These are phyloP conservation scores for Diadophis punctatus DNA, from an alignment of 2,113 vertebrate species.

Conservation along the genomic window DNA sequence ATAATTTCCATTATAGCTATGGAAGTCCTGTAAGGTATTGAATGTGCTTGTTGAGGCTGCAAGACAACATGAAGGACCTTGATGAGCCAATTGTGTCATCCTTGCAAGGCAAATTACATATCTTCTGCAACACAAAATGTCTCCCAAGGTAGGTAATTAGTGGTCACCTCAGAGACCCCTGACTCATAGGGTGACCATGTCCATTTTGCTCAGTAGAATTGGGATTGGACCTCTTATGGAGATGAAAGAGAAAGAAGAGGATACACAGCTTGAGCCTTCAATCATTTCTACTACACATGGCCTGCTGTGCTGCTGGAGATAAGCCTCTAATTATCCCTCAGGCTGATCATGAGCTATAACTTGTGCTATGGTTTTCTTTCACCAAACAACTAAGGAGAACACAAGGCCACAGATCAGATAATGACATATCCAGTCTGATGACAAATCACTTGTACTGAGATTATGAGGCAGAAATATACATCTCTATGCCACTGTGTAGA, in stretches of 20 bases:
- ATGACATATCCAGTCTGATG: background rate
- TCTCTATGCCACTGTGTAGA: background rate
- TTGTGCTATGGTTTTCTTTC: background rate
- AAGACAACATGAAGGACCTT: background rate
- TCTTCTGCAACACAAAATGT: background rate
- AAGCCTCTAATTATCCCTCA: conserved; percentile 1
- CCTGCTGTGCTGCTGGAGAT: conserved; percentile 8
- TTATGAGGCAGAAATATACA: background rate
- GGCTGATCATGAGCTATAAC: background rate
- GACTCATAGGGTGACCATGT: background rate
- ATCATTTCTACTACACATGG: conserved; percentile 6
- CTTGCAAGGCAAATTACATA: background rate
- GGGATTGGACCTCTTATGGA: background rate
- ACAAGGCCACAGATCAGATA: background rate
- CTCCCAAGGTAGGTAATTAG: background rate
- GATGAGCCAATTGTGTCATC: background rate
- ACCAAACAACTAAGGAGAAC: background rate
- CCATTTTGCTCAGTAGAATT: background rate
- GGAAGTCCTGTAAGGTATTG: background rate
- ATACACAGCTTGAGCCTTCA: background rate
- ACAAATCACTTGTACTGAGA: background rate
- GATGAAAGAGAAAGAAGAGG: background rate
- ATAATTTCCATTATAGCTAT: background rate
- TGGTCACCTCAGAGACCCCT: background rate
- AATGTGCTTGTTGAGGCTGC: background rate